Conservation (phyloP, 1,140 invertebrate species). For the Chlorops oryzae region DNA sequence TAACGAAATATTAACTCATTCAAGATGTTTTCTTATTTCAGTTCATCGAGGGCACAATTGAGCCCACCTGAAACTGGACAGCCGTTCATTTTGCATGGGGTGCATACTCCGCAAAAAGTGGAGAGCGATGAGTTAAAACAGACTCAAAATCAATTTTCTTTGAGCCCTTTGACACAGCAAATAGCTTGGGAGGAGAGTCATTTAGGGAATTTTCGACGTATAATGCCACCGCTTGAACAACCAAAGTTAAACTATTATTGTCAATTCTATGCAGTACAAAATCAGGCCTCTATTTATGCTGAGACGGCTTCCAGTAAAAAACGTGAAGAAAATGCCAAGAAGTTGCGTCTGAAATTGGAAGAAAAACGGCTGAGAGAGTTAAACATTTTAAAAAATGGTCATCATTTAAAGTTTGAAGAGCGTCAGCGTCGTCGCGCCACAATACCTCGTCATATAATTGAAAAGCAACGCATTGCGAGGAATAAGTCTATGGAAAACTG, state of each 20-base stretch:
- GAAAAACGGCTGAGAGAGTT: constrained; percentile 33
- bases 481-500: constrained; percentile 30
- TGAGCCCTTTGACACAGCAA: constrained; percentile 52
- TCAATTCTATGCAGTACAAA: constrained; percentile 59
- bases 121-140: no score
- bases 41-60: no score
- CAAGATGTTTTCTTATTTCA: no score
- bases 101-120: no score
- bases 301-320: constrained; percentile 62
- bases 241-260: constrained; percentile 29
- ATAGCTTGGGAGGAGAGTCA: constrained; percentile 71
- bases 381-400: constrained; percentile 21
- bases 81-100: no score
- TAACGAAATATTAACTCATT: no score
- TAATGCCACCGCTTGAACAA: constrained; percentile 36
- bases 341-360: constrained; percentile 37
- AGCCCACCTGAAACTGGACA: no score
- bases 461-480: constrained; percentile 25
- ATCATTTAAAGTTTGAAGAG: constrained; percentile 9
- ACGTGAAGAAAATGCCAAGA: constrained; percentile 37
- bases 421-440: constrained; percentile 18
- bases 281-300: constrained; percentile 62
- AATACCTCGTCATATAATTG: constrained; percentile 23
- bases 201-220: constrained; percentile 61
- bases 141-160: no score